These are phyloP conservation scores for Otis tarda DNA, from an alignment of 2,113 vertebrate genomes.

Conservation along the genomic window DNA sequence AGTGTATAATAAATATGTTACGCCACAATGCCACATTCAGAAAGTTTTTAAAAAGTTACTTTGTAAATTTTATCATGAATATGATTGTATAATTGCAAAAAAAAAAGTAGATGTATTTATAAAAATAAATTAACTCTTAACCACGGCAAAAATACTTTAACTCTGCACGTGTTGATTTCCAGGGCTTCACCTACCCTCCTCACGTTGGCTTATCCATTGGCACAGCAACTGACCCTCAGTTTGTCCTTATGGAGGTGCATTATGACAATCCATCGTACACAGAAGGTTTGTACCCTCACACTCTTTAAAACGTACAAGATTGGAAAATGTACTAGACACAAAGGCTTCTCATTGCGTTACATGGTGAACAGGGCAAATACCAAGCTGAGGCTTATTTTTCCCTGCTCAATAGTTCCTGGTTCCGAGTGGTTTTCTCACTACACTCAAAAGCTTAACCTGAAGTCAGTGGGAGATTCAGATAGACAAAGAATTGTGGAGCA, in stretches of 20 bases:
- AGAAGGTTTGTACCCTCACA: slow-evolving; percentile 74
- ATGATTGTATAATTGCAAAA: not conserved
- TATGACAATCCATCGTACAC: slow-evolving; percentile 84
- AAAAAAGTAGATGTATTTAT: not conserved
- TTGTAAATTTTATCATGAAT: not conserved
- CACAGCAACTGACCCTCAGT: slow-evolving; percentile 79
- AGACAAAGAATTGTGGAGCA: not conserved
- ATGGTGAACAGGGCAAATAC: not conserved
- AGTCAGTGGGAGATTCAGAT: not conserved
- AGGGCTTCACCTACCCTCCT: slow-evolving; percentile 86
- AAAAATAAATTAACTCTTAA: not conserved
- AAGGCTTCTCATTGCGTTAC: not conserved
- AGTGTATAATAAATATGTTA: not conserved
- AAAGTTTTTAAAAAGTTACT: not conserved
- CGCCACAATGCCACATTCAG: not conserved
- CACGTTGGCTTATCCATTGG: slow-evolving; percentile 87
- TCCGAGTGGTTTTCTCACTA: not conserved
- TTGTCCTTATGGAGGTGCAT: slow-evolving; percentile 87
- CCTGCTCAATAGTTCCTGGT: not conserved
- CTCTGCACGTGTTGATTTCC: slow-evolving; percentile 2
- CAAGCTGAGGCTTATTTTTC: not conserved
- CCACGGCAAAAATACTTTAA: not conserved
- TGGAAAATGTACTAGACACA: not conserved
- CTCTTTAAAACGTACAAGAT: not conserved
- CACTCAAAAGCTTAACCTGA: not conserved